These are phyloP conservation scores for Portevinia maculata DNA, from an alignment of 2,888 invertebrate genomes.

Conservation along the genomic window DNA sequence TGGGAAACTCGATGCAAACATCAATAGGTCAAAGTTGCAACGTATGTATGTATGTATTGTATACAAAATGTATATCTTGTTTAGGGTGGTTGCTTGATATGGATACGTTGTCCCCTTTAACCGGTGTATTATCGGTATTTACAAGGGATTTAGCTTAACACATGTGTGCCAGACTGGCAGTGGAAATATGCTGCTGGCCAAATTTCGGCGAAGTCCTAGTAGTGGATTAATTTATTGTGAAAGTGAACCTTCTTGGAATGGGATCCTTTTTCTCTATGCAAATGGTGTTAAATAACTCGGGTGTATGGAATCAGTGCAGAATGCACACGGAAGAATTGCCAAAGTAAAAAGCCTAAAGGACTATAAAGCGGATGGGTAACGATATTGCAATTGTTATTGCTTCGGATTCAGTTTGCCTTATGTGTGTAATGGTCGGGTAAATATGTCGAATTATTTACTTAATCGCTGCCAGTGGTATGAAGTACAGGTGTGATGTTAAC, in stretches of 20 bases:
- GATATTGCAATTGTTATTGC: slow-evolving; percentile 39
- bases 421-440: slow-evolving; percentile 62
- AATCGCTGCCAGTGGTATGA: slow-evolving; percentile 26
- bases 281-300: slow-evolving; percentile 60
- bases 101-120: slow-evolving; percentile 55
- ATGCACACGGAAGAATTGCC: neutral
- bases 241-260: slow-evolving; percentile 45
- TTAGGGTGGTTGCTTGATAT: slow-evolving; percentile 6
- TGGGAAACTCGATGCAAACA: slow-evolving; percentile 54
- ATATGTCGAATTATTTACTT: slow-evolving; percentile 53
- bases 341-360: slow-evolving; percentile 5
- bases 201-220: slow-evolving; percentile 61
- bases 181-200: slow-evolving; percentile 18
- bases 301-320: slow-evolving; percentile 32
- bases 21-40: slow-evolving; percentile 69
- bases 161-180: slow-evolving; percentile 10
- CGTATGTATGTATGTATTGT: slow-evolving; percentile 32
- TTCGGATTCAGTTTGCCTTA: neutral
- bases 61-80: slow-evolving; percentile 3
- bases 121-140: slow-evolving; percentile 29
- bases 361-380: slow-evolving; percentile 3
- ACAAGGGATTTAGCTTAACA: slow-evolving; percentile 32
- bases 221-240: slow-evolving; percentile 67
- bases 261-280: slow-evolving; percentile 38
- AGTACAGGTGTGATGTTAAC: slow-evolving; percentile 28